A percentile compares a stretch with the other conserved stretches of the same genome.
These are phyloP conservation scores for Ganaspis brasiliensis DNA, from an alignment of 2,888 invertebrate genomes.

Conservation along the genomic window DNA sequence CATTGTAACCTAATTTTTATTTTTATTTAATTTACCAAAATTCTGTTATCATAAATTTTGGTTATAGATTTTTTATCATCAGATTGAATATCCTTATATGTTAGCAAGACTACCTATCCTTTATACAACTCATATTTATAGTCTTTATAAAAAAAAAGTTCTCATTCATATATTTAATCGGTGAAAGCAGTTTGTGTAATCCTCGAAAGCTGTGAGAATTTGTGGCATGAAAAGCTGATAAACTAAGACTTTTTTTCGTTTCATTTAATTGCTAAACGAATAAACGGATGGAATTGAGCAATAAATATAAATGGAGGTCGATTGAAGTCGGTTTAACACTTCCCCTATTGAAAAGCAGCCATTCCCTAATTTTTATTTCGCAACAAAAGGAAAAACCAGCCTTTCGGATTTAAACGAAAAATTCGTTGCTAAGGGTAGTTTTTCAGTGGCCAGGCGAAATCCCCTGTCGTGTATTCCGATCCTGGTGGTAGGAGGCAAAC, in stretches of 20 bases:
- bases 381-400: slow-evolving; percentile 28
- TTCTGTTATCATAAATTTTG: too few species aligned
- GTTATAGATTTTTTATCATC: too few species aligned
- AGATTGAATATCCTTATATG: too few species aligned
- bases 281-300: slow-evolving; percentile 30
- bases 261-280: slow-evolving; percentile 8
- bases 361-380: slow-evolving; percentile 34
- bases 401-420: slow-evolving; percentile 41
- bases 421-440: slow-evolving; percentile 55
- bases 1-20: too few species aligned
- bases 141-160: background rate
- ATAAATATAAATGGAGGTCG: slow-evolving; percentile 37
- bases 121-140: too few species aligned
- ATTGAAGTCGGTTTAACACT: slow-evolving; percentile 37
- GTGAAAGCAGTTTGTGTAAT: background rate
- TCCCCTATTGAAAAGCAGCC: slow-evolving; percentile 30
- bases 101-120: too few species aligned
- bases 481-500: slow-evolving; percentile 8
- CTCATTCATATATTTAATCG: slow-evolving; percentile 5
- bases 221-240: slow-evolving; percentile 4
- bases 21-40: too few species aligned
- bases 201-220: slow-evolving; percentile 6
- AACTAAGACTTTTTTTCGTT: slow-evolving; percentile 8
- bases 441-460: slow-evolving; percentile 49
- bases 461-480: slow-evolving; percentile 51